Percentiles rank a stretch among this genome's conserved stretches.
phyloP scores from a whole-genome alignment of 2,797 vertebrate genomes.

The Florisuga fusca region DNA sequence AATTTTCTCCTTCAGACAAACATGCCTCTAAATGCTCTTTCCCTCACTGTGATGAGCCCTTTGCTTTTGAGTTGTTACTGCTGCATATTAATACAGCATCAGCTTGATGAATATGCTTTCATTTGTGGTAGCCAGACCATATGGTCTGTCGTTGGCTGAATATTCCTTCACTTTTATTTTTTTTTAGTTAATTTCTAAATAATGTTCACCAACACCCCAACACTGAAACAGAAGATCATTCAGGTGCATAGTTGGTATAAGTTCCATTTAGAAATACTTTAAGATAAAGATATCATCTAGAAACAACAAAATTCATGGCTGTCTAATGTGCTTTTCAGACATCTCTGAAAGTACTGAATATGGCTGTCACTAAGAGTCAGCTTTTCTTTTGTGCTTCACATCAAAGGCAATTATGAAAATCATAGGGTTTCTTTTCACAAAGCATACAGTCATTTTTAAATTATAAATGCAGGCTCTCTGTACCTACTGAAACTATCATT shows the following conservation, averaged over 20 bases:
- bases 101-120: neutral
- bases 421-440: neutral
- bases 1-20: neutral
- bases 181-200: neutral
- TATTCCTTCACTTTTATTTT: neutral
- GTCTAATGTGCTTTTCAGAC: neutral
- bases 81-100: neutral
- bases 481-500: neutral
- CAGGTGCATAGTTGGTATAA: neutral
- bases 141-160: neutral
- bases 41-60: neutral
- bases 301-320: neutral
- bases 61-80: neutral
- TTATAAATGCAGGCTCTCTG: neutral
- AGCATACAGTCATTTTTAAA: neutral
- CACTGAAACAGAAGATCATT: neutral
- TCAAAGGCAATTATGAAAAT: constrained; percentile 15
- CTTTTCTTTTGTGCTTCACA: neutral
- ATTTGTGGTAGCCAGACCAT: neutral
- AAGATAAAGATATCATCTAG: neutral
- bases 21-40: neutral
- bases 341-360: neutral
- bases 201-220: neutral
- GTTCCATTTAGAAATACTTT: neutral
- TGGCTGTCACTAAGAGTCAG: neutral